These are phyloP conservation scores for Sabatieria punctata DNA, from an alignment of 2,888 invertebrate genomes.

Conservation along the genomic window DNA sequence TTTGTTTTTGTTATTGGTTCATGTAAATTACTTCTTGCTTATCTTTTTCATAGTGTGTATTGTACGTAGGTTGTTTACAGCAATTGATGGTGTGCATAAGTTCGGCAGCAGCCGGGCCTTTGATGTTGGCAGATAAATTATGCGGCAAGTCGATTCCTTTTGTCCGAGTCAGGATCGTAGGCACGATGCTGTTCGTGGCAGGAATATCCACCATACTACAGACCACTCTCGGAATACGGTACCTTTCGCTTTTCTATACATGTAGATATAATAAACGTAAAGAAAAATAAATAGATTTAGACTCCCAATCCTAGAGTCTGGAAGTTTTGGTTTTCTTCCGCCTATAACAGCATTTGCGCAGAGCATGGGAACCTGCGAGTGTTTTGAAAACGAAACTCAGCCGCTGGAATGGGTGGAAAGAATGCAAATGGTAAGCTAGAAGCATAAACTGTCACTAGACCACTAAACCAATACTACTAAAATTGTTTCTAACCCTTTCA, in stretches of 20 bases:
- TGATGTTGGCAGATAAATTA: conserved; percentile 3
- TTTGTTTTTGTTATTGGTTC: too few relatives aligned
- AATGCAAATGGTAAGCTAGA: conserved; percentile 5
- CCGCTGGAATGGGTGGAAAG: conserved; percentile 2
- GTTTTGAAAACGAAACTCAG: neutral
- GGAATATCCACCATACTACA: conserved; percentile 9
- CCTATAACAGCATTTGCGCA: conserved; percentile 6
- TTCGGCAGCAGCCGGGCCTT: conserved; percentile 1
- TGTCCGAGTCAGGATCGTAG: conserved; percentile 6
- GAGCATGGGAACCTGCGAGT: neutral
- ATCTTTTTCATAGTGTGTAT: too few relatives aligned
- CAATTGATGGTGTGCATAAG: conserved; percentile 11
- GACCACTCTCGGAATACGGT: conserved; percentile 6
- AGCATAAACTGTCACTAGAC: too few relatives aligned
- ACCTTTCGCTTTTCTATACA: too few relatives aligned
- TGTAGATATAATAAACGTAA: too few relatives aligned
- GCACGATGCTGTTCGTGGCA: conserved; percentile 1
- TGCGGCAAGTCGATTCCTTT: conserved; percentile 2
- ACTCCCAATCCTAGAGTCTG: conserved; percentile 10
- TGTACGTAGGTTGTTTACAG: too few relatives aligned
- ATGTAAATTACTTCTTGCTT: too few relatives aligned
- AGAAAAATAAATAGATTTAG: too few relatives aligned
- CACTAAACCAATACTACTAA: too few relatives aligned
- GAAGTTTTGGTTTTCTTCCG: conserved; percentile 10
- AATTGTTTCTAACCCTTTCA: too few relatives aligned